These are phyloP conservation scores for Columba janthina DNA, from an alignment of 2,113 vertebrate species.

Conservation along the genomic window DNA sequence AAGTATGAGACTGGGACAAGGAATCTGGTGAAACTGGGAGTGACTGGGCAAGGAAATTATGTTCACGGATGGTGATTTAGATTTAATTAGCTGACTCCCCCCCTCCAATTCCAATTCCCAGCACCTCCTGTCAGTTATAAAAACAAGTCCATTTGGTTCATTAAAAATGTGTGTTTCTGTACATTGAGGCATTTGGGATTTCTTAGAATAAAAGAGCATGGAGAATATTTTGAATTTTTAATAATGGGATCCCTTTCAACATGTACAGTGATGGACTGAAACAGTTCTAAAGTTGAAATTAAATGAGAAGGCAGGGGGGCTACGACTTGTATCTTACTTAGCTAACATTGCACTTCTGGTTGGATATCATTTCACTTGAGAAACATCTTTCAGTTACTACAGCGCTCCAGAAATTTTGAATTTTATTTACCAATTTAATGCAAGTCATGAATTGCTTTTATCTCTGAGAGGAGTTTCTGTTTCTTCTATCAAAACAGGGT, in stretches of 20 bases:
- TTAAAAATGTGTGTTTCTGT: conserved; percentile 72
- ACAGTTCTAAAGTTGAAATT: conserved; percentile 39
- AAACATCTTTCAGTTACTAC: background rate
- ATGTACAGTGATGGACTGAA: conserved; percentile 30
- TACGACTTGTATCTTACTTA: background rate
- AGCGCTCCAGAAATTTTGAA: background rate
- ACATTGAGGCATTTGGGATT: conserved; percentile 59
- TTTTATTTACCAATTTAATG: background rate
- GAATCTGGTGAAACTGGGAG: conserved; percentile 55
- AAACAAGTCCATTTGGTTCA: conserved; percentile 70
- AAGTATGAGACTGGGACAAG: conserved; percentile 5
- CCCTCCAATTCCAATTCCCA: conserved; percentile 39
- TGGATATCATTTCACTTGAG: background rate
- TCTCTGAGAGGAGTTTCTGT: background rate
- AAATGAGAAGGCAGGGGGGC: background rate
- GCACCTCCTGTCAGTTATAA: conserved; percentile 61
- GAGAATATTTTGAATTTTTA: conserved; percentile 65
- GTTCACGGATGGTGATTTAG: conserved; percentile 51
- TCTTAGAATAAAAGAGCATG: conserved; percentile 58
- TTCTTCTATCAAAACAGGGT: background rate
- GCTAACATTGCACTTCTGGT: background rate
- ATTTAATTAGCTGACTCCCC: conserved; percentile 59
- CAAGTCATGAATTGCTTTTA: background rate
- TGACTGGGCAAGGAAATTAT: conserved; percentile 51
- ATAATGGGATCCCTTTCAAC: conserved; percentile 56